Evolutionary conservation across 1,140 invertebrate genomes (phyloP), one percentile per base, ranked within the genome.

Genomic region (Oncopodura yosiiana): DNA sequence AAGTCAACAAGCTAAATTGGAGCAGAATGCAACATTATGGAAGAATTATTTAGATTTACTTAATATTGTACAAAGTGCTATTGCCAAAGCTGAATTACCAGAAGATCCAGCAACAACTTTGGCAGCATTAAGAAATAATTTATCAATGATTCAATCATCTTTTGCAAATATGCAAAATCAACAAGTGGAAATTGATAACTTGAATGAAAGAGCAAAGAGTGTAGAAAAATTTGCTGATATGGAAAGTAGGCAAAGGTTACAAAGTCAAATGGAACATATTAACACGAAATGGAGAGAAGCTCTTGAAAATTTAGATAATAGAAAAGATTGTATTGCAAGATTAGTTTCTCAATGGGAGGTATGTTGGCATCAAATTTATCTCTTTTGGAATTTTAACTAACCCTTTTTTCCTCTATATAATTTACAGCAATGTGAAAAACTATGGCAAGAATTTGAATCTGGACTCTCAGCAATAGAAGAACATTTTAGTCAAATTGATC

Each of bases 21-120:
- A 89, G 65, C 82, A 86, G 68, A 81, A 85, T 49, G 74, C 79
- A 18, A 81, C 85, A 62, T 77, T 82, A 29, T 89, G 85, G 82
- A 82, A 81, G 58, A 82, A 87, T 66, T 92, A 86, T 68, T 75
- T 77, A 44, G 80, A 84, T 63, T 75, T 79, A 5, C 71, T 86
- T 27, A 83, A 87, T 51, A 84, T 84, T 62, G 81, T 87, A 3
- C 79, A 79, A 64, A 75, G 78, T 16, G 80, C 83, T 19, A 76
- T 91, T 37, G 77, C 78, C 9, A 81, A 84, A 62, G 81, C 79
- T 8, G 76, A 78, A 61, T 82, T 87, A 58, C 75, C 74, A 9
- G 84, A 89, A 62, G 83, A 87, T 55, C 78, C 82, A 0, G 81
- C 86, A 4, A 79, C 80, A 2, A 84, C 81, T 34, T 69, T 88